Conservation (phyloP, 2,797 vertebrate species). For the Falco novaeseelandiae region DNA sequence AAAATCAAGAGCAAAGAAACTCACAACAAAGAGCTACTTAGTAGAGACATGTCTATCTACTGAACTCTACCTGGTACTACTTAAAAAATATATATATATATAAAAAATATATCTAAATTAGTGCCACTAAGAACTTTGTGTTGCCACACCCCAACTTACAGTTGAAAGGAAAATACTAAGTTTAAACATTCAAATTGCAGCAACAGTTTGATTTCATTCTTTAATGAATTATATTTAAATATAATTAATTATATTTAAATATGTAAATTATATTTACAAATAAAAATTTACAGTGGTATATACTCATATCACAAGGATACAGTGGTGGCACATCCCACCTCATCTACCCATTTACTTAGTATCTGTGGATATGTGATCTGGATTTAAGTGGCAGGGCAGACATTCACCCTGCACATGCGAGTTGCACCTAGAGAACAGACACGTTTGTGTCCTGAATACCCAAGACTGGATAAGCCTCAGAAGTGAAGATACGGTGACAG, state of each 20-base stretch:
- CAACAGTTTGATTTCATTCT: too few species aligned
- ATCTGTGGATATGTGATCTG: not conserved
- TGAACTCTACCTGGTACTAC: not conserved
- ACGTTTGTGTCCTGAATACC: not conserved
- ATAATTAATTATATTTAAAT: too few species aligned
- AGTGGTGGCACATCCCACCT: not conserved
- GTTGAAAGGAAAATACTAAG: too few species aligned
- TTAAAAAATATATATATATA: not conserved
- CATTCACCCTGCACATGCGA: not conserved
- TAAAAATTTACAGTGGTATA: too few species aligned
- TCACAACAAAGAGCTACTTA: not conserved
- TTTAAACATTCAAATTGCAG: too few species aligned
- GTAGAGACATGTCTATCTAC: not conserved
- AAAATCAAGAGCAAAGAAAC: not conserved
- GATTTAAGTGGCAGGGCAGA: not conserved
- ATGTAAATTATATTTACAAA: too few species aligned
- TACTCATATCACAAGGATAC: too few species aligned
- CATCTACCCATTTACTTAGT: not conserved
- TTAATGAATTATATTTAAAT: too few species aligned
- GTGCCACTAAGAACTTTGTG: too few species aligned
- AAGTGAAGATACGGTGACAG: not conserved
- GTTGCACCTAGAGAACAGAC: not conserved
- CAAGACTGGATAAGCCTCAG: not conserved
- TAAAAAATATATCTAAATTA: too few species aligned
- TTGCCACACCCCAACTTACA: too few species aligned